phyloP scores from a whole-genome alignment of 2,888 invertebrate species.

The Hyles lineata region DNA sequence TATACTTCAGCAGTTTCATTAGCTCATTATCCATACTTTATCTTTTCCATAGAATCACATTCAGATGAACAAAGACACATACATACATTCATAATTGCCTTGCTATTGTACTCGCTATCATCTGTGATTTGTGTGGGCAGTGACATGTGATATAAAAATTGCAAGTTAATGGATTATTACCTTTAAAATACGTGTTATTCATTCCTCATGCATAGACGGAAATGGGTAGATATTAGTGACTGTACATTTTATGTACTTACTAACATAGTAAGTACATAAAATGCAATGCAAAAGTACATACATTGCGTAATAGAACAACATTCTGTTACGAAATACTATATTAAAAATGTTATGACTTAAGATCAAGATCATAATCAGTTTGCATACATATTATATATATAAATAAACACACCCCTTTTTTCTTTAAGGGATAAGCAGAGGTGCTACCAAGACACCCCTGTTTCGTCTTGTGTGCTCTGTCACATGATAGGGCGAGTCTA shows the following conservation, averaged over 20 bases:
- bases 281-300: too few species aligned
- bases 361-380: neutral
- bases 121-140: slow-evolving; percentile 31
- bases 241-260: slow-evolving; percentile 32
- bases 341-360: neutral
- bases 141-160: slow-evolving; percentile 60
- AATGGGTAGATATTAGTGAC: slow-evolving; percentile 43
- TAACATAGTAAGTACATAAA: too few species aligned
- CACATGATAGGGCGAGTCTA: too few species aligned
- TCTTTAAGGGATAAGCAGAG: too few species aligned
- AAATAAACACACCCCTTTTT: too few species aligned
- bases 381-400: neutral
- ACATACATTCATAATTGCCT: slow-evolving; percentile 25
- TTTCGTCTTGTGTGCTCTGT: too few species aligned
- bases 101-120: neutral
- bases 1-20: neutral
- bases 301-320: too few species aligned
- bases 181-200: slow-evolving; percentile 51
- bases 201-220: slow-evolving; percentile 42
- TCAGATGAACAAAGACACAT: neutral
- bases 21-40: neutral
- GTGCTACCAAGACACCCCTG: too few species aligned
- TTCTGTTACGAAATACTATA: slow-evolving; percentile 4
- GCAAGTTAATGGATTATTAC: slow-evolving; percentile 60
- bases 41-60: neutral